Conservation (phyloP, 2,113 vertebrate species). For the Spea bombifrons region DNA sequence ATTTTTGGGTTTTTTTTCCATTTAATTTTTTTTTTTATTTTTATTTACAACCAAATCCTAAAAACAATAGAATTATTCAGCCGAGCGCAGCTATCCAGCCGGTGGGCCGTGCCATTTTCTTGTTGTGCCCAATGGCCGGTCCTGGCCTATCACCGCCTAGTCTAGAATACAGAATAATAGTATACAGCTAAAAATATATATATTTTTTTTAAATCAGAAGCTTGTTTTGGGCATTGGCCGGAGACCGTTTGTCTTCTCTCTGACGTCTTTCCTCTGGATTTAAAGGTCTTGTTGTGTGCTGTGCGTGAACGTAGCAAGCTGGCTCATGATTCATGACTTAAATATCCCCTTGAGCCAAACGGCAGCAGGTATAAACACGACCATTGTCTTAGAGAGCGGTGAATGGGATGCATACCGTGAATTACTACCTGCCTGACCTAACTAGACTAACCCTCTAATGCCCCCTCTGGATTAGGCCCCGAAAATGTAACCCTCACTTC, state of each 20-base stretch:
- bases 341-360: slow-evolving; percentile 12
- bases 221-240: no score
- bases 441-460: slow-evolving; percentile 25
- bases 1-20: no score
- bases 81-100: no score
- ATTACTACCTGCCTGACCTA: slow-evolving; percentile 36
- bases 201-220: no score
- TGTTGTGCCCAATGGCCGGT: no score
- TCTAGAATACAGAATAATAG: no score
- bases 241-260: background rate
- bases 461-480: background rate
- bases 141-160: no score
- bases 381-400: slow-evolving; percentile 23
- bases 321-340: slow-evolving; percentile 11
- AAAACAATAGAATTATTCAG: no score
- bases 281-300: background rate
- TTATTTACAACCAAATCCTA: no score
- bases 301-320: slow-evolving; percentile 1
- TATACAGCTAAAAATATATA: no score
- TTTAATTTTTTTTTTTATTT: no score
- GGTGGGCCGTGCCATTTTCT: no score
- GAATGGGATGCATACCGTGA: slow-evolving; percentile 37
- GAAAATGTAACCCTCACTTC: background rate
- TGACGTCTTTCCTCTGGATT: background rate
- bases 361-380: slow-evolving; percentile 34